A percentile compares a stretch with the other conserved stretches of the same genome.
phyloP scores from a whole-genome alignment of 2,888 invertebrate genomes.

The Andrena haemorrhoa region DNA sequence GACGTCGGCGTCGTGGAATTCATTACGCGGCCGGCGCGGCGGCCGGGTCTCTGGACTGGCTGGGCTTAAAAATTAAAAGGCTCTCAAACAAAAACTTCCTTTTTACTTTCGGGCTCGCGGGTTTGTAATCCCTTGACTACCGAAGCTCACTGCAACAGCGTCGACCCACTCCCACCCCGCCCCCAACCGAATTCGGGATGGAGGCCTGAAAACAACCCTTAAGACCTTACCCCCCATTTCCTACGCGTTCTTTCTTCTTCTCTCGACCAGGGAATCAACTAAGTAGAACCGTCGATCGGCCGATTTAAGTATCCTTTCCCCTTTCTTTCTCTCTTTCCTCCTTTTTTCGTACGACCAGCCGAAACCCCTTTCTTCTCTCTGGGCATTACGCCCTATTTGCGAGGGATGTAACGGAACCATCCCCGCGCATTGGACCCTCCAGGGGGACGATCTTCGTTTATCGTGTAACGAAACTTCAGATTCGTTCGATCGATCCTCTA shows the following conservation, averaged over 20 bases:
- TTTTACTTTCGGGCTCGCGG: conserved; percentile 72
- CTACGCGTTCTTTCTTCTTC: conserved; percentile 50
- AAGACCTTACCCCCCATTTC: conserved; percentile 58
- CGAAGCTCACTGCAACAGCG: conserved; percentile 28
- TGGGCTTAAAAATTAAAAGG: conserved; percentile 83
- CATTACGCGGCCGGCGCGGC: conserved; percentile 73
- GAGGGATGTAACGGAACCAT: conserved; percentile 41
- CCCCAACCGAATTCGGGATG: conserved; percentile 37
- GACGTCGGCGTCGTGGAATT: conserved; percentile 78
- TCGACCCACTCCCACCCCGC: conserved; percentile 15
- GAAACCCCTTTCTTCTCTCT: conserved; percentile 44
- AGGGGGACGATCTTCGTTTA: conserved; percentile 9
- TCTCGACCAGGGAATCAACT: conserved; percentile 27
- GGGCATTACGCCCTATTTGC: conserved; percentile 59
- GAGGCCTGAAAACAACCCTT: conserved; percentile 63
- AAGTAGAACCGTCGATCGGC: conserved; percentile 39
- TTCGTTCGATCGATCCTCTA: background rate
- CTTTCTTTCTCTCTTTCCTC: background rate
- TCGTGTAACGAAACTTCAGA: conserved; percentile 28
- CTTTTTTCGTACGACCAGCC: conserved; percentile 17
- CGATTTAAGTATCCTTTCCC: conserved; percentile 53
- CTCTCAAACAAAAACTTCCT: conserved; percentile 81
- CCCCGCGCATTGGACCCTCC: background rate
- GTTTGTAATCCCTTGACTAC: conserved; percentile 67
- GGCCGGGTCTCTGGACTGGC: conserved; percentile 42